Conservation (phyloP, 2,888 invertebrate genomes). For the Rugalucina vietnamica region DNA sequence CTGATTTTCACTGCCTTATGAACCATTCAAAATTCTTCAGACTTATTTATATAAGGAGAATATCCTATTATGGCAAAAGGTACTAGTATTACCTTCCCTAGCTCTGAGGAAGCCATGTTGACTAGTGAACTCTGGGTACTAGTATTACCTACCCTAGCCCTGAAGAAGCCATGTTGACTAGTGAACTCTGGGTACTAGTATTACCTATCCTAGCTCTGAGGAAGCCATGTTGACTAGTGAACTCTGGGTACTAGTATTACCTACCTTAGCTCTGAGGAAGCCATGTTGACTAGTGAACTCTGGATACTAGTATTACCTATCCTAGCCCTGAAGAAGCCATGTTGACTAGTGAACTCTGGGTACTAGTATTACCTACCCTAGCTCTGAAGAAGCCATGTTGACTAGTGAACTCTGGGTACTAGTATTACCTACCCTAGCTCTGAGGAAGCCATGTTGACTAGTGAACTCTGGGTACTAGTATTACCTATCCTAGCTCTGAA, state of each 20-base stretch:
- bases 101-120: no score
- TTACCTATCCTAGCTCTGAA: conserved; percentile 92
- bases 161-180: conserved; percentile 93
- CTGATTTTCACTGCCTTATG: no score
- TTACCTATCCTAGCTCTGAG: conserved; percentile 92
- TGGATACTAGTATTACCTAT: conserved; percentile 90
- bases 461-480: conserved; percentile 96
- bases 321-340: conserved; percentile 95
- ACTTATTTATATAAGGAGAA: no score
- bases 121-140: no score
- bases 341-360: conserved; percentile 93
- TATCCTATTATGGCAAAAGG: no score
- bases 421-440: conserved; percentile 91
- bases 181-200: conserved; percentile 96
- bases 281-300: conserved; percentile 93
- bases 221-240: conserved; percentile 92
- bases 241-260: conserved; percentile 93
- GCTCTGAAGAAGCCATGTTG: conserved; percentile 95
- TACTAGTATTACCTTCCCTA: no score
- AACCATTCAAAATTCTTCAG: no score
- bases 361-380: conserved; percentile 88
- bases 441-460: conserved; percentile 93
- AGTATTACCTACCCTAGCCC: conserved; percentile 91
- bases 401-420: conserved; percentile 95
- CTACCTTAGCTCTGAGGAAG: conserved; percentile 94